phyloP scores from a whole-genome alignment of 2,113 vertebrate species.

The Albula goreensis region DNA sequence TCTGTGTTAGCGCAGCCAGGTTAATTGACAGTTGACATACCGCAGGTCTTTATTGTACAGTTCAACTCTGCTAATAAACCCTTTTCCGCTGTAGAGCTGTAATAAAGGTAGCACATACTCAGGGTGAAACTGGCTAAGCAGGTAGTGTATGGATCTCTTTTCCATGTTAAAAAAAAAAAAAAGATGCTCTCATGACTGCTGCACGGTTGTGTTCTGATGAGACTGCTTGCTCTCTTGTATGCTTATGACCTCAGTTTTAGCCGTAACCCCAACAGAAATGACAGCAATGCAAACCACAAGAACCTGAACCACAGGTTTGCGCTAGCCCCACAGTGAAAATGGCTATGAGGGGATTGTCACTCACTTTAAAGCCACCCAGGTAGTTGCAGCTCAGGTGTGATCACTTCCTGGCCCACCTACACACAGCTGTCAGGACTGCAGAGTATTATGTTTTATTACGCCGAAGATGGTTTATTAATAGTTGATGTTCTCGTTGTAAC shows the following conservation, averaged over 20 bases:
- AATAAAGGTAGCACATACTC: not conserved
- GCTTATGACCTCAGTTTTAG: not conserved
- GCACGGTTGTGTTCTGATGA: not conserved
- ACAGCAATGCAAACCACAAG: not conserved
- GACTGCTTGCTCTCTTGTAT: slow-evolving; percentile 41
- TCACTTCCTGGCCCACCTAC: slow-evolving; percentile 33
- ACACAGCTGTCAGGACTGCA: not conserved
- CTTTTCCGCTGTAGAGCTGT: not conserved
- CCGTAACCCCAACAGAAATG: not conserved
- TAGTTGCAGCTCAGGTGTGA: slow-evolving; percentile 28
- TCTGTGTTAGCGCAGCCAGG: slow-evolving; percentile 46
- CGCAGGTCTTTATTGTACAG: slow-evolving; percentile 51
- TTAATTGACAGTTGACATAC: slow-evolving; percentile 70
- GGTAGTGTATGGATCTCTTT: not conserved
- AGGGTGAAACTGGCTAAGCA: not conserved
- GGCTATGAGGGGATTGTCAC: slow-evolving; percentile 6
- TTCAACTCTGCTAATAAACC: slow-evolving; percentile 27
- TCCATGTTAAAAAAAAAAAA: not conserved
- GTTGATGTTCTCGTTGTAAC: slow-evolving; percentile 2
- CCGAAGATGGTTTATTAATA: slow-evolving; percentile 1
- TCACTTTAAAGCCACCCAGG: slow-evolving; percentile 27
- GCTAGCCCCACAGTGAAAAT: not conserved
- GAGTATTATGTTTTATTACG: not conserved
- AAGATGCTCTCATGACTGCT: not conserved
- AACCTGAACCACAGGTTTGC: not conserved